These are phyloP conservation scores for Trachelipus rathkii DNA, from an alignment of 1,140 invertebrate species.

Conservation along the genomic window DNA sequence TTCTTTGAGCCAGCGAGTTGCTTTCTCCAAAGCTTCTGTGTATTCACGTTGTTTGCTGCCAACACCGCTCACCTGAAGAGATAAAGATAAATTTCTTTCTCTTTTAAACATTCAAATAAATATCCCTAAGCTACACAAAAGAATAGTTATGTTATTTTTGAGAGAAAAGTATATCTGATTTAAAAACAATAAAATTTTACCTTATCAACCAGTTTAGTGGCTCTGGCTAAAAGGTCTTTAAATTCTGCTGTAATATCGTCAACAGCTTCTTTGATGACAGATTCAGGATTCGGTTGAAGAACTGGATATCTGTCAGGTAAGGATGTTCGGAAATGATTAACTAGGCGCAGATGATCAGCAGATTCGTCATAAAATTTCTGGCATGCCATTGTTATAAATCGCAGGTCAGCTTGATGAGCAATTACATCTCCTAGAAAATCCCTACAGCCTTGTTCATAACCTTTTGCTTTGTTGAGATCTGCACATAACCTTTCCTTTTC, in stretches of 20 bases:
- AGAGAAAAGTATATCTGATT: too few species aligned
- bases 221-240: conserved; percentile 66
- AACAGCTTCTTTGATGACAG: conserved; percentile 39
- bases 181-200: conserved; percentile 14
- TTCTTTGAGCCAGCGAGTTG: conserved; percentile 74
- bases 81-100: not conserved
- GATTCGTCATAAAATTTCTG: conserved; percentile 92
- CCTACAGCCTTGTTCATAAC: conserved; percentile 68
- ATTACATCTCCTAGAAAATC: conserved; percentile 92
- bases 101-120: conserved; percentile 1
- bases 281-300: conserved; percentile 40
- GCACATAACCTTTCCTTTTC: conserved; percentile 80
- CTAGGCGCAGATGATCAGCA: conserved; percentile 71
- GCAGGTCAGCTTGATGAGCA: conserved; percentile 85
- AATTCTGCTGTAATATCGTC: conserved; percentile 49
- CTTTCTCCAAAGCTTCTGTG: conserved; percentile 75
- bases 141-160: too few species aligned
- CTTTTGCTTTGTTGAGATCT: conserved; percentile 67
- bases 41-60: conserved; percentile 75
- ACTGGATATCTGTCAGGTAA: conserved; percentile 60
- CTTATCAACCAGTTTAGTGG: conserved; percentile 72
- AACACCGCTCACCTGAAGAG: conserved; percentile 62
- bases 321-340: conserved; percentile 79
- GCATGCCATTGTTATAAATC: conserved; percentile 89
- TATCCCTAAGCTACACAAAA: not conserved